These are phyloP conservation scores for Neoniphon sammara DNA, from an alignment of 2,797 vertebrate genomes.

Conservation along the genomic window DNA sequence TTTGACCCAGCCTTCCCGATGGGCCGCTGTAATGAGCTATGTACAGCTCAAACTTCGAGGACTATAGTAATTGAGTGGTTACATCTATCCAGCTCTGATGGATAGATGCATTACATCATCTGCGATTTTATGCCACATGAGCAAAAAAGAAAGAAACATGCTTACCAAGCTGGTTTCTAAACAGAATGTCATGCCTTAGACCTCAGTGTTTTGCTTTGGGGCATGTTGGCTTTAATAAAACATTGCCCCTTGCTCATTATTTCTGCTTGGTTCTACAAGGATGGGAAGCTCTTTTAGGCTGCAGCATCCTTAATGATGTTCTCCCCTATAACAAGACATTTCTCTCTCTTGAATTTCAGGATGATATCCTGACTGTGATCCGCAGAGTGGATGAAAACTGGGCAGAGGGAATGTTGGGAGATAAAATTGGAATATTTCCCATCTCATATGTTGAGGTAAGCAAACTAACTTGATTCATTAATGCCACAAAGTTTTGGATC, in stretches of 20 bases:
- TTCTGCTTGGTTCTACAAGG: slow-evolving; percentile 40
- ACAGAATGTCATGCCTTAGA: background rate
- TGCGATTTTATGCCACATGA: slow-evolving; percentile 51
- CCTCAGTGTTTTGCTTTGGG: slow-evolving; percentile 15
- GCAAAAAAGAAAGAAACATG: slow-evolving; percentile 54
- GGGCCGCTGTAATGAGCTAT: slow-evolving; percentile 62
- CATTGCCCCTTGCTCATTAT: slow-evolving; percentile 48
- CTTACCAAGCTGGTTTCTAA: slow-evolving; percentile 52
- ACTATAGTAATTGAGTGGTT: slow-evolving; percentile 58
- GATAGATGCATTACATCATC: slow-evolving; percentile 51
- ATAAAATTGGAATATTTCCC: slow-evolving; percentile 99
- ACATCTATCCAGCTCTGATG: slow-evolving; percentile 54
- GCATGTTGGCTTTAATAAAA: slow-evolving; percentile 45
- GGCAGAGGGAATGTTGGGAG: slow-evolving; percentile 99
- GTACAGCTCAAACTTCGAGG: background rate
- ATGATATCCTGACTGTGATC: slow-evolving; percentile 97
- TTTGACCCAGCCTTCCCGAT: slow-evolving; percentile 58
- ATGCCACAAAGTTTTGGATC: slow-evolving; percentile 16
- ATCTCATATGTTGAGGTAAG: slow-evolving; percentile 99
- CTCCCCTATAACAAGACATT: background rate
- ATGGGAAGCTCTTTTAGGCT: slow-evolving; percentile 44
- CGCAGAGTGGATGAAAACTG: slow-evolving; percentile 99
- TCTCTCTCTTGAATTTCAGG: slow-evolving; percentile 79
- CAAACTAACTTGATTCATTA: background rate
- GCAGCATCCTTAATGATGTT: slow-evolving; percentile 43